These are phyloP conservation scores for Meloe dianella DNA, from an alignment of 2,888 invertebrate genomes.

Conservation along the genomic window DNA sequence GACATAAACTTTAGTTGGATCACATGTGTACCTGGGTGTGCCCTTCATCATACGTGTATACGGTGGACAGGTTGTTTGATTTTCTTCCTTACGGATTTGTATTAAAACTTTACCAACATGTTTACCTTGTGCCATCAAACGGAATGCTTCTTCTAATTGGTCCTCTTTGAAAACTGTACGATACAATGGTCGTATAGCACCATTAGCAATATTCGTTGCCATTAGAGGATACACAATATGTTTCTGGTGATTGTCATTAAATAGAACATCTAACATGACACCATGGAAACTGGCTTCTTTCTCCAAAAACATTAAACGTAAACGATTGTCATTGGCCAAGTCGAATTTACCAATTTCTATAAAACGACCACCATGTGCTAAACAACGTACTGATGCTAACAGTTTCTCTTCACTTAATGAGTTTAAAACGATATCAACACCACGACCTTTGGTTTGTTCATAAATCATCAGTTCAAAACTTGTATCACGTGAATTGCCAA, in stretches of 20 bases:
- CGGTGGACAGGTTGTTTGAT: background rate
- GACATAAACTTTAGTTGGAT: conserved; percentile 50
- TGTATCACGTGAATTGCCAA: conserved; percentile 77
- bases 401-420: conserved; percentile 91
- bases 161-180: conserved; percentile 59
- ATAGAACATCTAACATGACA: conserved; percentile 72
- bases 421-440: conserved; percentile 89
- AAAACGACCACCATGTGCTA: conserved; percentile 69
- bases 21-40: conserved; percentile 15
- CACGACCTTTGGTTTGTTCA: conserved; percentile 77
- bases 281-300: conserved; percentile 78
- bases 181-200: conserved; percentile 63
- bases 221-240: conserved; percentile 56
- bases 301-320: conserved; percentile 71
- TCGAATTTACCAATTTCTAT: conserved; percentile 87
- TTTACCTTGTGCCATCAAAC: conserved; percentile 64
- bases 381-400: conserved; percentile 68
- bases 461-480: conserved; percentile 86
- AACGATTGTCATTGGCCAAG: conserved; percentile 68
- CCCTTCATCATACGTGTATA: conserved; percentile 56
- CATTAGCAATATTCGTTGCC: conserved; percentile 59
- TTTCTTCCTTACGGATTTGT: conserved; percentile 47
- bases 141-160: conserved; percentile 62
- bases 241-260: conserved; percentile 45
- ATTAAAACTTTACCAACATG: conserved; percentile 65